Evolutionary conservation across 2,888 invertebrate species (phyloP), one percentile per base, ranked within the genome.

Genomic region (Rugalucina vietnamica): DNA sequence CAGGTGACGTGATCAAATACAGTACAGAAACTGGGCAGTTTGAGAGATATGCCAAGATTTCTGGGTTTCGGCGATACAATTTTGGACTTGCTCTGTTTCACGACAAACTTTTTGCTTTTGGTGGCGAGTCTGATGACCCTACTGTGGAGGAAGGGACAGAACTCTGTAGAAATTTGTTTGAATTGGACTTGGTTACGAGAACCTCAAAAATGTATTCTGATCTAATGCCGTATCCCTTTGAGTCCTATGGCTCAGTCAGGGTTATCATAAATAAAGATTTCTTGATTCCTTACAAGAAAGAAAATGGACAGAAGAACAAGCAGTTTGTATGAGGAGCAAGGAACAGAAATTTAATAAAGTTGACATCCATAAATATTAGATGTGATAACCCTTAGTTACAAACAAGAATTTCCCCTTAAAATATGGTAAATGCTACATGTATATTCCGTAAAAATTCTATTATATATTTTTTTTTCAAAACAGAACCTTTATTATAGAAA

Each of bases 81-180:
- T 90, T 91, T 32, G 90, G 90, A 36, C 72, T 90, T 1, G 88
- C 87, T 24, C 43, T 84, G 10, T 83, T 88, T 76, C 88, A 88
- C 74, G 81, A 86, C 70, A 86, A 84, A 65, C 71, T 88, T 29
- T 88, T 79, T 84, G 88, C 86, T 18, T 88, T 88, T 65, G 88
- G 88, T n/a, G 88, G 88, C n/a, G 88, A 88, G 54, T 86, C 86
- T 82, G 88, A 88, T 65, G 88, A 88, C 32, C 88, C 88, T 4
- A 88, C 88, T n/a, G 90, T 89, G 29, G 88, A 85, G 34, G 87
- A 89, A 71, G 88, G 89, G 78, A 88, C 86, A 37, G 87, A 88
- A 78, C 84, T 91, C 75, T 89, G 88, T 75, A 54, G 85, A 32
- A 88, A 84, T 69, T 65, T 84, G 70, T 90, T 72, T 76, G 81